Evolutionary conservation across 2,797 vertebrate species (phyloP).

Genomic region (Miichthys miiuy): DNA sequence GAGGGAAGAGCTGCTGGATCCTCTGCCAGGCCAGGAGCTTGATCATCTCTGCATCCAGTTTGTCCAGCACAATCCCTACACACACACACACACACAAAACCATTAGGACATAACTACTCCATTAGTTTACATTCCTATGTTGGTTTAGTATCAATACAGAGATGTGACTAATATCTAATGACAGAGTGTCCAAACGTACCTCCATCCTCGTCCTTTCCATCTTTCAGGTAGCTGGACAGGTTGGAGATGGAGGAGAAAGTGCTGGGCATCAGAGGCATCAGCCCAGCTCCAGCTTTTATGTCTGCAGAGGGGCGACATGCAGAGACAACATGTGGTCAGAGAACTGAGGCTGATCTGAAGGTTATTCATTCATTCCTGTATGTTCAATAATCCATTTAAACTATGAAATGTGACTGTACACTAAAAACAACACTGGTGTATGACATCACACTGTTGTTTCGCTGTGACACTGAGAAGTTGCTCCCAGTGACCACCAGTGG

Average conservation of each 20-base stretch:
- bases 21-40: constrained; percentile 98
- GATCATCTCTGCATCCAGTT: constrained; percentile 94
- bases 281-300: constrained; percentile 87
- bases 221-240: constrained; percentile 89
- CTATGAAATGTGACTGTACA: not conserved
- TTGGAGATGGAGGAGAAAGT: constrained; percentile 88
- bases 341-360: not conserved
- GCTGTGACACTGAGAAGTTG: not conserved
- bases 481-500: constrained; percentile 17
- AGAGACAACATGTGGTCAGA: not conserved
- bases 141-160: no score
- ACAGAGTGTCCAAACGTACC: constrained; percentile 79
- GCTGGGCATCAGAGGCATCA: constrained; percentile 84
- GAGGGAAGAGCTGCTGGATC: constrained; percentile 97
- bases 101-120: no score
- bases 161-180: no score
- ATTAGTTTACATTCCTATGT: no score
- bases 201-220: constrained; percentile 86
- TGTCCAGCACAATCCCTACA: constrained; percentile 93
- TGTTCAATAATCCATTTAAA: not conserved
- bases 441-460: not conserved
- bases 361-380: not conserved
- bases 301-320: constrained; percentile 79
- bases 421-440: not conserved
- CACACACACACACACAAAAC: not conserved